phyloP scores from a whole-genome alignment of 2,113 vertebrate genomes.

The Carassius gibelio region DNA sequence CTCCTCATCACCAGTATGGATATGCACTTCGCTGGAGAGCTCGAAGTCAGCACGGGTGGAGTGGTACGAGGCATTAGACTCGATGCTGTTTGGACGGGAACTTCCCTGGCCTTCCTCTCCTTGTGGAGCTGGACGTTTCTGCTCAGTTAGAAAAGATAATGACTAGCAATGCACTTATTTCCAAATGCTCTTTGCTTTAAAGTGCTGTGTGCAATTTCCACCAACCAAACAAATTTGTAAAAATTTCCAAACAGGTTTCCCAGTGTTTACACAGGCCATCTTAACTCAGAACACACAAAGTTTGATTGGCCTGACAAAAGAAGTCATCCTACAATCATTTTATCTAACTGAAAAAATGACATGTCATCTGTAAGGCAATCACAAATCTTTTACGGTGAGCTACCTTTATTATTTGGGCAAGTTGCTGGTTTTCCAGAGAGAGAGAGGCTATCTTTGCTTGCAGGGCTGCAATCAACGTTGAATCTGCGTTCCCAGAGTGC shows the following conservation, averaged over 20 bases:
- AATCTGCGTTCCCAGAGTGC: constrained; percentile 71
- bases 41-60: constrained; percentile 81
- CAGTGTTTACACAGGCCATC: neutral
- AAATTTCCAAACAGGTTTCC: neutral
- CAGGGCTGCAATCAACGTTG: constrained; percentile 81
- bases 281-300: neutral
- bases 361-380: neutral
- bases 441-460: constrained; percentile 89
- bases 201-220: neutral
- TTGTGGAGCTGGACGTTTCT: constrained; percentile 71
- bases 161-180: neutral
- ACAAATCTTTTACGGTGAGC: neutral
- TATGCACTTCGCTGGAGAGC: constrained; percentile 48
- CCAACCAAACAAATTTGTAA: neutral
- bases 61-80: constrained; percentile 79
- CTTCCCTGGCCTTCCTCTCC: constrained; percentile 66
- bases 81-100: constrained; percentile 75
- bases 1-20: constrained; percentile 40
- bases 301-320: neutral
- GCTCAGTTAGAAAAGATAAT: constrained; percentile 1
- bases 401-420: constrained; percentile 89
- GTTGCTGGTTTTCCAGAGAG: constrained; percentile 89
- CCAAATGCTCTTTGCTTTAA: neutral
- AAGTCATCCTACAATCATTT: neutral
- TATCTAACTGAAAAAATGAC: neutral